Conservation (phyloP, 2,113 vertebrate species). For the Astatoreochromis straeleni region DNA sequence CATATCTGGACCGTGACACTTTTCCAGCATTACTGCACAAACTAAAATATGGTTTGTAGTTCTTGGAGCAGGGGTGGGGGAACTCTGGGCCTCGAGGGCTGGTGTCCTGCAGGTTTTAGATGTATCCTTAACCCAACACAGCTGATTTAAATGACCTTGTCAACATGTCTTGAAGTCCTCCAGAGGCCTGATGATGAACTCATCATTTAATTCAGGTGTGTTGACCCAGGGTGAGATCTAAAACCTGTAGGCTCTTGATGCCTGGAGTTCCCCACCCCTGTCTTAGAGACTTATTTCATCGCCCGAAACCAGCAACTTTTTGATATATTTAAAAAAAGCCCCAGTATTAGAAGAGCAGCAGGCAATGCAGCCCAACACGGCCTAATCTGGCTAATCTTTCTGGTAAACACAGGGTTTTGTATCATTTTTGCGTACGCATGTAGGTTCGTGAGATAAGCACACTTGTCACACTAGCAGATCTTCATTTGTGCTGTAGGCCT, state of each 20-base stretch:
- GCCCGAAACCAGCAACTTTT: background rate
- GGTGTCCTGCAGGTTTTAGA: background rate
- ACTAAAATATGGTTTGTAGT: background rate
- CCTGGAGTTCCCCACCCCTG: background rate
- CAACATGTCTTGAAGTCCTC: background rate
- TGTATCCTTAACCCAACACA: background rate
- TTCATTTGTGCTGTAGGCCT: background rate
- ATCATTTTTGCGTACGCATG: background rate
- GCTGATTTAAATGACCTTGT: background rate
- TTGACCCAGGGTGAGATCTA: background rate
- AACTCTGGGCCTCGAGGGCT: rapidly evolving
- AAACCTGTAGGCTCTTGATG: background rate
- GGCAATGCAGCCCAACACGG: background rate
- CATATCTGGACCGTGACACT: background rate
- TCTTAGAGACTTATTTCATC: background rate
- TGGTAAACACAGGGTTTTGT: background rate
- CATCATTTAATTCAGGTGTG: background rate
- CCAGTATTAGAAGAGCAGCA: background rate
- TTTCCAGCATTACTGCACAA: conserved; percentile 10
- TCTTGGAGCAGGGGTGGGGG: background rate
- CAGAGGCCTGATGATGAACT: background rate
- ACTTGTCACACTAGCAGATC: background rate
- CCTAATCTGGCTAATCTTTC: background rate
- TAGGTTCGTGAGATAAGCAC: background rate
- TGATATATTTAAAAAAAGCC: background rate